Evolutionary conservation across 1,140 invertebrate species (phyloP).

Genomic region (Metaphire vulgaris): DNA sequence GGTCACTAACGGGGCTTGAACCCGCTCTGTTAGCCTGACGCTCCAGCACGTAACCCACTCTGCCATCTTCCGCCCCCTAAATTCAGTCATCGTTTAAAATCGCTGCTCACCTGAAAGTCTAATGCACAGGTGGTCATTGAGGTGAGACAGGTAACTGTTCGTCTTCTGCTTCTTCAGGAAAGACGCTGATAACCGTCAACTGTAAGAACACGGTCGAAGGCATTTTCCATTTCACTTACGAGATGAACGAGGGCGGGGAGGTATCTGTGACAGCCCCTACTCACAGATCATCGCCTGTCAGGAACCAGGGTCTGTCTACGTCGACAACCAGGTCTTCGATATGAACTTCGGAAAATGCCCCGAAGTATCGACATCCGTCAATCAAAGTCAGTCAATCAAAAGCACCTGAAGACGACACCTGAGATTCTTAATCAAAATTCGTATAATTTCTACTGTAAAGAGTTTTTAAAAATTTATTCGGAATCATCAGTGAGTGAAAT

Average conservation of each 20-base stretch:
- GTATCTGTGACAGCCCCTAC: conserved; percentile 59
- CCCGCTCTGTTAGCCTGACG: too few relatives aligned
- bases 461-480: conserved; percentile 2
- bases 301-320: conserved; percentile 85
- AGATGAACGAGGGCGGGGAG: conserved; percentile 43
- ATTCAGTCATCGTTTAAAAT: too few relatives aligned
- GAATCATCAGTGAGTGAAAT: too few relatives aligned
- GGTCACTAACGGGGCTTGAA: too few relatives aligned
- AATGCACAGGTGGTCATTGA: too few relatives aligned
- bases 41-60: too few relatives aligned
- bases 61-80: too few relatives aligned
- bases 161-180: too few relatives aligned
- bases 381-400: conserved; percentile 60
- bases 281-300: conserved; percentile 88
- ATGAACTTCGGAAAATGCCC: conserved; percentile 85
- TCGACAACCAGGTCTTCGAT: conserved; percentile 93
- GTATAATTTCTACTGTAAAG: not conserved
- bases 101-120: too few relatives aligned
- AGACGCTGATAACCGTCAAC: conserved; percentile 39
- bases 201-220: conserved; percentile 50
- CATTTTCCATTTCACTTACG: conserved; percentile 50
- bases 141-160: too few relatives aligned
- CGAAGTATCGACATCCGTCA: conserved; percentile 75
- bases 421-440: not conserved
- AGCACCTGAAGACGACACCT: not conserved